Base-by-base conservation (phyloP, 2,888 invertebrate genomes). In the Epistrophe eligans region DNA sequence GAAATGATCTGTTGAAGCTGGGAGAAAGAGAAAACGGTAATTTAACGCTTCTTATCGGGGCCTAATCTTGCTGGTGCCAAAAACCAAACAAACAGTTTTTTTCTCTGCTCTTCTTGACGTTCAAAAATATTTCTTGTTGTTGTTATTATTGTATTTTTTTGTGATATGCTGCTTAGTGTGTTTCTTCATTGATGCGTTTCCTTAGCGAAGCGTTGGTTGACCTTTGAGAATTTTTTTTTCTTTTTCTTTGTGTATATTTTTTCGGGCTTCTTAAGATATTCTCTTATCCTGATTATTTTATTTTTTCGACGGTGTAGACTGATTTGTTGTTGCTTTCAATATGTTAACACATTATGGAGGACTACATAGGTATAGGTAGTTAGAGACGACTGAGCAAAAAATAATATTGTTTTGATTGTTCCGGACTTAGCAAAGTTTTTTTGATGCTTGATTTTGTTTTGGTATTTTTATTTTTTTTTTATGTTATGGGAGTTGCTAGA, bases 21-120 rank as follows among this genome's bases (percentile, higher is more conserved):
- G 17, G 4, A 28, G 35, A 66, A 35, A 48, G 48, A 50, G 24
- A 79, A 84, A 84, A 76, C 84, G 76, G 62, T 79, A 79, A 84
- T 84, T 84, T 84, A 79, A 76, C 84, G 79, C 80, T 79, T 79
- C 70, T 79, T 84, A 84, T 84, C 84, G 71, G 74, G 62, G 43
- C 66, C 76, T 79, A 74, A 84, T 84, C 79, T 84, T 58, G 35
- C 45, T 79, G 84, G 71, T 84, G 79, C 71, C 79, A 84, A 84
- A 79, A 79, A 76, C 70, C 76, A 84, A 84, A 84, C 71, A 74
- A 79, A 79, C 76, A 52, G 24, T 77, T 83, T 60, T 66, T 66
- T 77, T 50, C 11, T 74, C 17, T 43, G n/a, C 15, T 67, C 48
- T 57, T 17, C 45, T 76, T 76, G 57, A 79, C 45, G 17, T 43